Evolutionary conservation across 2,888 invertebrate genomes (phyloP).

Genomic region (Ormyrus pomaceus): DNA sequence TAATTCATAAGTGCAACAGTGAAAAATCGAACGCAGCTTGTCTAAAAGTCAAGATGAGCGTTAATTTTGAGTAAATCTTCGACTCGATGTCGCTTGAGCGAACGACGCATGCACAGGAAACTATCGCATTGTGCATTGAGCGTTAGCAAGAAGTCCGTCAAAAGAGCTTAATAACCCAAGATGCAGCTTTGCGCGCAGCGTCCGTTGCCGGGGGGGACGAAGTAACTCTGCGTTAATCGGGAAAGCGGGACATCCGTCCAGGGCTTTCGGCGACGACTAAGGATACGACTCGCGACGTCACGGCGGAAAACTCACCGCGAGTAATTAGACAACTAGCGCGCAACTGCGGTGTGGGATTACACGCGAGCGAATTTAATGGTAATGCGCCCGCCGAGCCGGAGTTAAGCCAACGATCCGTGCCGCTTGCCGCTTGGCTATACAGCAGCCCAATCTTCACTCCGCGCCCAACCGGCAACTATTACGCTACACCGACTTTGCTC

Average conservation of each 20-base stretch:
- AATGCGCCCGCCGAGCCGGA: slow-evolving; percentile 50
- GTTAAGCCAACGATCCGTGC: slow-evolving; percentile 56
- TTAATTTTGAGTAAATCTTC: too few species aligned
- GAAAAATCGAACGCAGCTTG: too few species aligned
- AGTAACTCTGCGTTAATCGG: slow-evolving; percentile 45
- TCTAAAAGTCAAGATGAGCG: too few species aligned
- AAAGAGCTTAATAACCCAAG: too few species aligned
- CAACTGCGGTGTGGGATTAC: slow-evolving; percentile 55
- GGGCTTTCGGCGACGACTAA: not conserved
- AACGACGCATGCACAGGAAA: too few species aligned
- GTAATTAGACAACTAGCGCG: slow-evolving; percentile 63
- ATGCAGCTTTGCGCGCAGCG: too few species aligned
- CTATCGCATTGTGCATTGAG: too few species aligned
- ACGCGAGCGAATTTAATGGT: slow-evolving; percentile 59
- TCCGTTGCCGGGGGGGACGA: not conserved
- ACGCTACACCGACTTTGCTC: not conserved
- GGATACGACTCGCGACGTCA: slow-evolving; percentile 29
- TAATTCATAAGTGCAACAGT: too few species aligned
- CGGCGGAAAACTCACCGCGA: slow-evolving; percentile 58
- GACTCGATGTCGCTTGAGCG: too few species aligned
- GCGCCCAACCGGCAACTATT: not conserved
- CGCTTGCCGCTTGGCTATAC: not conserved
- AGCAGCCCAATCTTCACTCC: not conserved
- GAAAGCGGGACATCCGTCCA: slow-evolving; percentile 26
- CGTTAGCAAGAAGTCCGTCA: too few species aligned